These are phyloP conservation scores for Drosophila neotestacea DNA, from an alignment of 2,888 invertebrate genomes.

Conservation along the genomic window DNA sequence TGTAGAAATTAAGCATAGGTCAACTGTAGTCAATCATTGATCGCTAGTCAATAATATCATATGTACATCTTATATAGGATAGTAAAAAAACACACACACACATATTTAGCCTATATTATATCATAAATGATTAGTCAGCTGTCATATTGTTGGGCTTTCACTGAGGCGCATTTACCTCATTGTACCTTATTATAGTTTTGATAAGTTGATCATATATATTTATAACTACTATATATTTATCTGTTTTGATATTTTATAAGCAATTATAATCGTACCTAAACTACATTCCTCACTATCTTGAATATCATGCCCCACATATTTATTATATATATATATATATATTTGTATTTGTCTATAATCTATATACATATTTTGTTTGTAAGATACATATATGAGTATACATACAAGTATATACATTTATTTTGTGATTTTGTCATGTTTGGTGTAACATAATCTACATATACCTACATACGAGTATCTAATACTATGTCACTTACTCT, in stretches of 20 bases:
- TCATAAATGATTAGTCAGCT: constrained; percentile 13
- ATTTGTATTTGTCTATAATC: constrained; percentile 46
- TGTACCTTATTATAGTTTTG: constrained; percentile 19
- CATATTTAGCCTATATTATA: background rate
- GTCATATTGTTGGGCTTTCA: constrained; percentile 27
- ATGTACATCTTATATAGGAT: constrained; percentile 1
- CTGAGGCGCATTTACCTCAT: constrained; percentile 47
- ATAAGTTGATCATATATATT: constrained; percentile 23
- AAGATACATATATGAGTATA: constrained; percentile 27
- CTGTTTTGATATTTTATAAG: constrained; percentile 20
- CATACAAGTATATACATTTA: constrained; percentile 18
- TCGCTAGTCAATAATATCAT: background rate
- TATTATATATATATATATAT: constrained; percentile 1
- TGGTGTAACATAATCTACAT: constrained; percentile 51
- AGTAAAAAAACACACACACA: constrained; percentile 5
- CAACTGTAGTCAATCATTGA: constrained; percentile 2
- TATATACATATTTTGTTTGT: constrained; percentile 35
- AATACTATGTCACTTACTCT: constrained; percentile 18
- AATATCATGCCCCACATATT: constrained; percentile 30
- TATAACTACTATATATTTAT: constrained; percentile 22
- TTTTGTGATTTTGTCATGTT: constrained; percentile 58
- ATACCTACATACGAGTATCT: constrained; percentile 37
- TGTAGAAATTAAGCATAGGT: constrained; percentile 8
- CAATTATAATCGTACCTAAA: constrained; percentile 26
- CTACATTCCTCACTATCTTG: constrained; percentile 28